These are phyloP conservation scores for Philypnodon macrostomus DNA, from an alignment of 2,797 vertebrate species.

Conservation along the genomic window DNA sequence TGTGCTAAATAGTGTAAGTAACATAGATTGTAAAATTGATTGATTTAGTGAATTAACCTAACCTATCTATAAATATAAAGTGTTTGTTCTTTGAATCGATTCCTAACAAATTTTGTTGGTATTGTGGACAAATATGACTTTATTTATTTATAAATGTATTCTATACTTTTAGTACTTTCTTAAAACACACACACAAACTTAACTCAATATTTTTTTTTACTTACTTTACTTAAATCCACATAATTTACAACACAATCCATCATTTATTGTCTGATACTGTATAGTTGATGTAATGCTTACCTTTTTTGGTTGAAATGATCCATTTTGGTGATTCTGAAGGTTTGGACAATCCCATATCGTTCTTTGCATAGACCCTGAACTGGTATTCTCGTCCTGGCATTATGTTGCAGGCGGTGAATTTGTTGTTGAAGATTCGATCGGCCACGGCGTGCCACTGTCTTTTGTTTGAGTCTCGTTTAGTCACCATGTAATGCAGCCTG, in stretches of 20 bases:
- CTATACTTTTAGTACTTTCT: no score
- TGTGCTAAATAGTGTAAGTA: background rate
- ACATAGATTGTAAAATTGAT: no score
- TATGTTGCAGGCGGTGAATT: constrained; percentile 83
- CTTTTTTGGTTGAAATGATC: constrained; percentile 76
- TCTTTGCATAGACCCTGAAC: constrained; percentile 90
- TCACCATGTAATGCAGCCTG: constrained; percentile 83
- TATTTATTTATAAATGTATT: no score
- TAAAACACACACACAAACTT: no score
- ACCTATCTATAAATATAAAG: no score
- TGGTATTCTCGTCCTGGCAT: constrained; percentile 86
- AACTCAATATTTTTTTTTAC: no score
- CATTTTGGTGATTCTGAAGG: constrained; percentile 85
- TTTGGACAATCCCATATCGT: constrained; percentile 82
- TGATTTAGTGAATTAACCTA: no score
- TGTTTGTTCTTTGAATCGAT: no score
- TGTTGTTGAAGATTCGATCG: constrained; percentile 87
- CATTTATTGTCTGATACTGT: no score
- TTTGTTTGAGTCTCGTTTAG: constrained; percentile 80
- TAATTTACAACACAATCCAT: no score
- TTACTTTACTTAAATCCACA: no score
- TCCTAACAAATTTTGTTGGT: background rate
- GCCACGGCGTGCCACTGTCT: constrained; percentile 78
- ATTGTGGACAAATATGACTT: no score
- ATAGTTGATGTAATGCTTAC: constrained; percentile 57